Evolutionary conservation across 2,113 vertebrate genomes (phyloP).

Genomic region (Apodemus sylvaticus): DNA sequence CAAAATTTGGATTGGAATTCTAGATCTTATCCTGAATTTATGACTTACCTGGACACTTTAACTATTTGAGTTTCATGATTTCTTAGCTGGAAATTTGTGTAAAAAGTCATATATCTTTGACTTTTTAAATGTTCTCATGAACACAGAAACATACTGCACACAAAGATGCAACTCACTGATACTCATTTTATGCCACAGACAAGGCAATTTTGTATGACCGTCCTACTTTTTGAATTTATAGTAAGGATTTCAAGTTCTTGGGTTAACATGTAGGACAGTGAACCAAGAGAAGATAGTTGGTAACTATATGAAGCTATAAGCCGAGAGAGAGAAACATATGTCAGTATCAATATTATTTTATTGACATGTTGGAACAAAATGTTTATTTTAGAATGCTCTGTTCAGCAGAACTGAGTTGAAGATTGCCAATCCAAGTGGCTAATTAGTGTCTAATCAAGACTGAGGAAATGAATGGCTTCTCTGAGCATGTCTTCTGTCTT

Average conservation of each 20-base stretch:
- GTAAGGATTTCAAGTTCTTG: not conserved
- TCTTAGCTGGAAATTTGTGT: not conserved
- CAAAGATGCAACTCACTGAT: not conserved
- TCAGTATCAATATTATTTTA: not conserved
- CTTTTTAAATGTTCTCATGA: not conserved
- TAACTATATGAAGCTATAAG: not conserved
- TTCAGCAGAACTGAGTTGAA: slow-evolving; percentile 25
- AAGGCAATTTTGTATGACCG: not conserved
- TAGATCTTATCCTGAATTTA: not conserved
- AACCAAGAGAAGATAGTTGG: not conserved
- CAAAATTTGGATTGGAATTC: not conserved
- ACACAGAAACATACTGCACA: not conserved
- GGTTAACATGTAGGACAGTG: not conserved
- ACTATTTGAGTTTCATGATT: not conserved
- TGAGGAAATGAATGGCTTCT: not conserved
- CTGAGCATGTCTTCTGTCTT: not conserved
- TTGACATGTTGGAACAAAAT: slow-evolving; percentile 22
- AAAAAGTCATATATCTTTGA: not conserved
- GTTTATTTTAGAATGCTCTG: slow-evolving; percentile 14
- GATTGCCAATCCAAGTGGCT: slow-evolving; percentile 28
- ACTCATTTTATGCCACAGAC: not conserved
- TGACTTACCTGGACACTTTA: not conserved
- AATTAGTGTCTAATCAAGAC: slow-evolving; percentile 5
- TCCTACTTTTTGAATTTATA: not conserved
- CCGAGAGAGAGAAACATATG: not conserved